Conservation (phyloP, 2,888 invertebrate genomes). For the Phytoseiulus persimilis region DNA sequence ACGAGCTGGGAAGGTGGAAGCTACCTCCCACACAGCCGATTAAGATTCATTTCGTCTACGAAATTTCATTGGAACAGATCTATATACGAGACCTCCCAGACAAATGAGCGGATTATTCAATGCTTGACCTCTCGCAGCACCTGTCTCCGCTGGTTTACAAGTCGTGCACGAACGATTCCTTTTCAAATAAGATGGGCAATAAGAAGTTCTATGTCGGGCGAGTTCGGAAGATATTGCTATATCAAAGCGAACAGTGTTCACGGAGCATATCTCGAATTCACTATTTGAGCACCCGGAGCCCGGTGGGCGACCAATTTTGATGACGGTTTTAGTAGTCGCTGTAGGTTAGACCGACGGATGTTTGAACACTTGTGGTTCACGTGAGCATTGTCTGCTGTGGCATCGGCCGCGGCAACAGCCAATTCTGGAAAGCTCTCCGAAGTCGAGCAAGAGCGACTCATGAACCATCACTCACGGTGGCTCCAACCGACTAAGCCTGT, state of each 20-base stretch:
- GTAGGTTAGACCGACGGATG: neutral
- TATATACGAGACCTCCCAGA: neutral
- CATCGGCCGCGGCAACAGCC: neutral
- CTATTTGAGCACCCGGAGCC: neutral
- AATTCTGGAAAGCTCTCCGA: neutral
- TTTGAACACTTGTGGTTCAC: neutral
- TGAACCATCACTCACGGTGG: neutral
- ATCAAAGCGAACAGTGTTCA: neutral
- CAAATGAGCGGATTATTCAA: neutral
- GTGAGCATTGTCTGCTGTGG: neutral
- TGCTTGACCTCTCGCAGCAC: neutral
- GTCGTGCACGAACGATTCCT: neutral
- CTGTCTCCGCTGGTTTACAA: neutral
- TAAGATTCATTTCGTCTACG: too few relatives aligned
- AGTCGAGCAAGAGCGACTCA: neutral
- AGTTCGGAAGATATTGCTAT: neutral
- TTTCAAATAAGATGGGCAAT: neutral
- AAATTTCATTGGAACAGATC: too few relatives aligned
- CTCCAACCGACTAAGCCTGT: neutral
- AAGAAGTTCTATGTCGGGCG: neutral
- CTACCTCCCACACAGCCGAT: too few relatives aligned
- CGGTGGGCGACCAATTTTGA: neutral
- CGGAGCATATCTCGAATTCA: neutral
- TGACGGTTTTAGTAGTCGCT: neutral
- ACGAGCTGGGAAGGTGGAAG: too few relatives aligned